Evolutionary conservation across 2,888 invertebrate species (phyloP), one percentile per base, ranked within the genome.

Genomic region (Drosophila sordidula): DNA sequence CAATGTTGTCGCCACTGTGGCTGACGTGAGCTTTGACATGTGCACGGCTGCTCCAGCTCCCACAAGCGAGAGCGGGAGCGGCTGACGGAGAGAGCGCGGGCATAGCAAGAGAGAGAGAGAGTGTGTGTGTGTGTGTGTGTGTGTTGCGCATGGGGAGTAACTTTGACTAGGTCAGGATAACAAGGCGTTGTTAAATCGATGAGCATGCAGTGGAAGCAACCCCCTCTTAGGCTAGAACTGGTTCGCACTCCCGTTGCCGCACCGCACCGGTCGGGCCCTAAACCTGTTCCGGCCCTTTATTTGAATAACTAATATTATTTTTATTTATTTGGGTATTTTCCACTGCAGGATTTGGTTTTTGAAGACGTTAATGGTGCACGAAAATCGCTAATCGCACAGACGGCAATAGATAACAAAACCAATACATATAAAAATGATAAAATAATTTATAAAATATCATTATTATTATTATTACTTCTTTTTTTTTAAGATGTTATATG

Each of bases 131-230:
- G 26, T 6, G 26, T 4, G 57, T 9, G 45, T 11, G 47, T 56
- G 67, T 42, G 56, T 57, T 70, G 75, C 75, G 75, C 78, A 73
- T 55, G 32, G 26, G 41, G 29, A 18, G 16, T 22, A 61, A 64
- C 52, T 83, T 88, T 58, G 88, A 68, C 88, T 83, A 83, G 88
- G 82, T 83, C 82, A 88, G 87, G 88, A 87, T 55, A 85, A 49
- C 25, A 46, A 45, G 49, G 59, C 66, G 39, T 62, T 83, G 84
- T 83, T 83, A 58, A 83, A 83, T 83, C 82, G 87, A 83, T 88
- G 80, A 68, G 56, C 51, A 36, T 51, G 14, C 39, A n/a, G 52
- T 42, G 46, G 39, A 55, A 70, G 56, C 70, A 78, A 69, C 71
- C 56, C 61, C 58, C 69, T 39, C 36, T 36, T 6, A n/a, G 34